Base-by-base conservation (phyloP, 2,888 invertebrate genomes). In the Congeria kusceri region DNA sequence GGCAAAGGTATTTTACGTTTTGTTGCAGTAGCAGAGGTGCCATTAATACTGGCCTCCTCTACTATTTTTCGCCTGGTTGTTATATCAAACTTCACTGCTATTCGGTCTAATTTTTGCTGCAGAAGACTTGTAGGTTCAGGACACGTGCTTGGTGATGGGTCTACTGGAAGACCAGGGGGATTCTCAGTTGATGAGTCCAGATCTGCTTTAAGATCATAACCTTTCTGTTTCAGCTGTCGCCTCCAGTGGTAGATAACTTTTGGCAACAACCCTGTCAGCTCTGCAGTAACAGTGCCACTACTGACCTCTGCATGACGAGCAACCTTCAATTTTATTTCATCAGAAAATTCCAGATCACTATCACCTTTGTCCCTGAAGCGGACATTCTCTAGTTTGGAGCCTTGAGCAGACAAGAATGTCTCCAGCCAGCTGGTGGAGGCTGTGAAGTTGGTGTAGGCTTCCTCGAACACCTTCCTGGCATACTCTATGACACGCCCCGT, bases 181-280 rank as follows among this genome's bases (percentile, higher is more conserved):
- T 27, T 56, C 28, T 46, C 27, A 47, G 23, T 64, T 39, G 39
- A 39, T 1, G 39, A 39, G 39, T 39, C 39, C 39, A 39, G 39
- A 29, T 66, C 56, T 13, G 9, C 29, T 29, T 32, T 39, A 4
- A 79, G 59, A 44, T 77, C 58, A 57, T 70, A 56, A 44, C 75
- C 79, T 59, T 79, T 70, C 57, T 67, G 58, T 57, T 59, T 63
- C 76, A 83, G 64, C 20, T 47, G 39, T 59, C 77, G 57, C 57
- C 79, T 79, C 83, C 78, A 79, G 44, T 83, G 79, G 46, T 83
- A 83, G 13, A 83, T 73, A 25, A 67, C 77, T 23, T 77, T 71
- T 15, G 83, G 79, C 25, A 58, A 53, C 27, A 79, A 15, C 4
- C 77, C 83, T 53, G 74, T 70, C 28, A 71, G 32, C 3, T 76